Evolutionary conservation across 2,888 invertebrate species (phyloP).

Genomic region (Rhogogaster chlorosoma): DNA sequence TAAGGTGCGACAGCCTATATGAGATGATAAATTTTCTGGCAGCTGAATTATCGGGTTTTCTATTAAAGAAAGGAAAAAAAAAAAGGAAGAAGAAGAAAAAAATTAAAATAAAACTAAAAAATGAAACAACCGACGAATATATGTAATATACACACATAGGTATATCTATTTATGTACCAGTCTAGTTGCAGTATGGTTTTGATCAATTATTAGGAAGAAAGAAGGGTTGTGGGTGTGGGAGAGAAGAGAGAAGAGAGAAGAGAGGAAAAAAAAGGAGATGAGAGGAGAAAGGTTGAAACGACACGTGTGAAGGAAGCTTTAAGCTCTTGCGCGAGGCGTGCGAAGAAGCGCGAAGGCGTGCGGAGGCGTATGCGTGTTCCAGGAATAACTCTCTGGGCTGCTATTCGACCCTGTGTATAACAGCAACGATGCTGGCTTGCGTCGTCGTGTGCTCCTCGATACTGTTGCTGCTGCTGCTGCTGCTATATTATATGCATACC

Average conservation of each 20-base stretch:
- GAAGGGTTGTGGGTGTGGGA: not conserved
- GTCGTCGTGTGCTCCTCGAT: constrained; percentile 14
- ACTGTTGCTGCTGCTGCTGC: not conserved
- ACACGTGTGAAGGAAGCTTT: constrained; percentile 44
- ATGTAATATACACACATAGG: not conserved
- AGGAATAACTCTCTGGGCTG: constrained; percentile 12
- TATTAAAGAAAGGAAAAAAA: not conserved
- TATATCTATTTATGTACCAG: not conserved
- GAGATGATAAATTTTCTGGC: not conserved
- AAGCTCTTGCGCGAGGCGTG: constrained; percentile 43
- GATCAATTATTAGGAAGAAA: not conserved
- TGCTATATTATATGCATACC: not conserved
- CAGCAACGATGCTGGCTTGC: constrained; percentile 11
- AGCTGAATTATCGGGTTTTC: not conserved
- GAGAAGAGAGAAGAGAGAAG: not conserved
- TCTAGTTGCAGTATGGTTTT: constrained; percentile 7
- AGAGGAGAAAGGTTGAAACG: not conserved
- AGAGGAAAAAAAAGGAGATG: not conserved
- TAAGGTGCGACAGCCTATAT: not conserved
- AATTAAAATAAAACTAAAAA: not conserved
- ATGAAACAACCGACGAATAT: not conserved
- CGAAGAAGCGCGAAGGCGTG: constrained; percentile 42
- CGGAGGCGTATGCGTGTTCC: constrained; percentile 45
- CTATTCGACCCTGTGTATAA: constrained; percentile 41
- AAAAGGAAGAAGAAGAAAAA: not conserved